Evolutionary conservation across 92 coral and sea anemone genomes (phyloP).

Genomic region (Bergia puertoricense): DNA sequence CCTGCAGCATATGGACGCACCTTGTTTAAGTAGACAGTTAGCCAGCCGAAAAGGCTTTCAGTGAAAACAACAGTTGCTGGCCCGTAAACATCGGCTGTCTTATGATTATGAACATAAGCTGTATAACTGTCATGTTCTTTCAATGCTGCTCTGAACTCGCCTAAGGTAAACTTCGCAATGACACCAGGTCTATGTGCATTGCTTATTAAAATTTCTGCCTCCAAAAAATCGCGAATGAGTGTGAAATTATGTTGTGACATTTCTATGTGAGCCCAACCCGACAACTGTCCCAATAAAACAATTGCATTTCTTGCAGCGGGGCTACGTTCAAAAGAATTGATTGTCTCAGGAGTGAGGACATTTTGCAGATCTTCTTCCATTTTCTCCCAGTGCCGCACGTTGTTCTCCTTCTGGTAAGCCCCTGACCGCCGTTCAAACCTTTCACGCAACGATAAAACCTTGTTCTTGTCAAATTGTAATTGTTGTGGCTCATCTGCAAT

Average conservation of each 20-base stretch:
- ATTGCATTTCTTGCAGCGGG: slow-evolving; percentile 18
- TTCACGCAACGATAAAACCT: slow-evolving; percentile 8
- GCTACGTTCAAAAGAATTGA: slow-evolving; percentile 4
- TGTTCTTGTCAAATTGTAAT: not conserved
- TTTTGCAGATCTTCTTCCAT: slow-evolving; percentile 23
- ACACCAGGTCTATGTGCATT: not conserved
- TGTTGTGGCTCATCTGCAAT: slow-evolving; percentile 22
- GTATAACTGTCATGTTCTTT: not conserved
- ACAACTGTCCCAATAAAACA: slow-evolving; percentile 21
- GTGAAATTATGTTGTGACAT: slow-evolving; percentile 24
- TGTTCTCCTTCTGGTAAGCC: slow-evolving; percentile 25
- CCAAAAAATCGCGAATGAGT: not conserved
- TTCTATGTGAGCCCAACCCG: not conserved
- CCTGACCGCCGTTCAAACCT: slow-evolving; percentile 26
- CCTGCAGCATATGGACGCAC: slow-evolving; percentile 5
- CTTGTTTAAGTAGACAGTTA: no score
- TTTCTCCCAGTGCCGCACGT: slow-evolving; percentile 25
- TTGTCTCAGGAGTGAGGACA: not conserved
- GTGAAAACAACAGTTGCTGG: not conserved
- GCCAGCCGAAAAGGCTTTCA: not conserved
- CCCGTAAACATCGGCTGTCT: not conserved
- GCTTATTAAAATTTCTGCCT: not conserved
- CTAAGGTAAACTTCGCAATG: not conserved
- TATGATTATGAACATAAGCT: not conserved
- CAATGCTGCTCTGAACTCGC: not conserved